Evolutionary conservation across 2,888 invertebrate genomes (phyloP).

Genomic region (Pyrgus malvae): DNA sequence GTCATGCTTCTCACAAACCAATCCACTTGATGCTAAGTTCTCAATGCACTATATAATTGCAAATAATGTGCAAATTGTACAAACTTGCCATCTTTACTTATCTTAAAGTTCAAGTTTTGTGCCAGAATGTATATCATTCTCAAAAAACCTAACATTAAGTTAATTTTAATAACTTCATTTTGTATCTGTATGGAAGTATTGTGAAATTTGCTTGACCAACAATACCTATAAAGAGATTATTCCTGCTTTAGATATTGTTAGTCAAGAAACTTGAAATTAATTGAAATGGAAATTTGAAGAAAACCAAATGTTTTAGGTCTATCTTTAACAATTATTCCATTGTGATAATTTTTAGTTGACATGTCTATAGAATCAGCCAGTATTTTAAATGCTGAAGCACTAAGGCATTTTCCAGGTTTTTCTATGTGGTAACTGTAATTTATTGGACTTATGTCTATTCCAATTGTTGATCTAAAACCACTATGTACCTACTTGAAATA

Average conservation of each 20-base stretch:
- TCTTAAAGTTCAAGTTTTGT: slow-evolving; percentile 9
- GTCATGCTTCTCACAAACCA: slow-evolving; percentile 9
- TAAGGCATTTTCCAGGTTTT: slow-evolving; percentile 50
- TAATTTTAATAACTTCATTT: slow-evolving; percentile 67
- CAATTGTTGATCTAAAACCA: slow-evolving; percentile 59
- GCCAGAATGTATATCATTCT: slow-evolving; percentile 53
- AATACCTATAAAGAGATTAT: slow-evolving; percentile 22
- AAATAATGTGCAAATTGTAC: not conserved
- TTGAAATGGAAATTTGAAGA: slow-evolving; percentile 52
- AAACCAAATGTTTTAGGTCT: slow-evolving; percentile 68
- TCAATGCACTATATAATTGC: slow-evolving; percentile 4
- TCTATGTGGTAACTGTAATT: slow-evolving; percentile 63
- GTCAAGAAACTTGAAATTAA: slow-evolving; percentile 35
- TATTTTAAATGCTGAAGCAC: slow-evolving; percentile 57
- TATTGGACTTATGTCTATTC: slow-evolving; percentile 62
- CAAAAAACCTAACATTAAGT: slow-evolving; percentile 70
- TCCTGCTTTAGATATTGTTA: slow-evolving; percentile 28
- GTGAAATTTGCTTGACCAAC: slow-evolving; percentile 29
- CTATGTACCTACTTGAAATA: slow-evolving; percentile 64
- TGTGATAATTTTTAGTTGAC: slow-evolving; percentile 75
- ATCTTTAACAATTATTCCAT: slow-evolving; percentile 69
- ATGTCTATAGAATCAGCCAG: slow-evolving; percentile 55
- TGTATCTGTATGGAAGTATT: slow-evolving; percentile 47
- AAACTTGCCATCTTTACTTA: slow-evolving; percentile 2
- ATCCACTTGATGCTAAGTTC: not conserved